These are phyloP conservation scores for Glossosoma conforme DNA, from an alignment of 1,140 invertebrate genomes.

Conservation along the genomic window DNA sequence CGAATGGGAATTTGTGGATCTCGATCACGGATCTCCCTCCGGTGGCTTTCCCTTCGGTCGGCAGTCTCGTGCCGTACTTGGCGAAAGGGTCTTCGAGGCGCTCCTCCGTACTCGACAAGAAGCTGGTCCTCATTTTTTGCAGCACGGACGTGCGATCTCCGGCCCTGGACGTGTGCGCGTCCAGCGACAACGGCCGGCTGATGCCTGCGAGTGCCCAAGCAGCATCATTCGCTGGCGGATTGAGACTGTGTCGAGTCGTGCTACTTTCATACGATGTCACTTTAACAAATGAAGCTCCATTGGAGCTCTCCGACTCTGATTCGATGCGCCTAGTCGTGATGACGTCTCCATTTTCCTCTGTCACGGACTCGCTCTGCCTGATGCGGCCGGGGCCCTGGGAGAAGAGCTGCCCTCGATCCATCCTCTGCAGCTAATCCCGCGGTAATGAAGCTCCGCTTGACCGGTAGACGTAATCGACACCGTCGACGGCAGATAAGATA, in stretches of 20 bases:
- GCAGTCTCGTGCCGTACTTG: constrained; percentile 39
- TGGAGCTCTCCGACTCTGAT: not conserved
- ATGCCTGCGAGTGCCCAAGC: too few species aligned
- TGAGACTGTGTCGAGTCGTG: too few species aligned
- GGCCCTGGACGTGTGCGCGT: too few species aligned
- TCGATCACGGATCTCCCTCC: constrained; percentile 12
- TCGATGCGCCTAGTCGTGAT: not conserved
- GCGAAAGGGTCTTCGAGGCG: constrained; percentile 34
- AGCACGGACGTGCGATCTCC: constrained; percentile 9
- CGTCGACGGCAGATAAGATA: constrained; percentile 22
- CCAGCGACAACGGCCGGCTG: too few species aligned
- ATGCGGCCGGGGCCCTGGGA: not conserved
- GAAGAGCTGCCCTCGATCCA: not conserved
- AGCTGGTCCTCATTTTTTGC: constrained; percentile 11
- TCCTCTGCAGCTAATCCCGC: not conserved
- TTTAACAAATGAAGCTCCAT: constrained; percentile 2
- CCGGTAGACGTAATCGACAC: constrained; percentile 15
- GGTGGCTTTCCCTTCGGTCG: constrained; percentile 14
- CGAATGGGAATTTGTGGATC: constrained; percentile 47
- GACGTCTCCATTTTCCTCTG: constrained; percentile 9
- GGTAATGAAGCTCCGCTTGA: constrained; percentile 6
- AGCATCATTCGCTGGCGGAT: too few species aligned
- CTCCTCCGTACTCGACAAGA: constrained; percentile 11
- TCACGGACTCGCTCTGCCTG: constrained; percentile 1
- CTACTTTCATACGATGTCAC: constrained; percentile 7